Base-by-base conservation (phyloP, 2,797 vertebrate genomes). In the Denticeps clupeoides region DNA sequence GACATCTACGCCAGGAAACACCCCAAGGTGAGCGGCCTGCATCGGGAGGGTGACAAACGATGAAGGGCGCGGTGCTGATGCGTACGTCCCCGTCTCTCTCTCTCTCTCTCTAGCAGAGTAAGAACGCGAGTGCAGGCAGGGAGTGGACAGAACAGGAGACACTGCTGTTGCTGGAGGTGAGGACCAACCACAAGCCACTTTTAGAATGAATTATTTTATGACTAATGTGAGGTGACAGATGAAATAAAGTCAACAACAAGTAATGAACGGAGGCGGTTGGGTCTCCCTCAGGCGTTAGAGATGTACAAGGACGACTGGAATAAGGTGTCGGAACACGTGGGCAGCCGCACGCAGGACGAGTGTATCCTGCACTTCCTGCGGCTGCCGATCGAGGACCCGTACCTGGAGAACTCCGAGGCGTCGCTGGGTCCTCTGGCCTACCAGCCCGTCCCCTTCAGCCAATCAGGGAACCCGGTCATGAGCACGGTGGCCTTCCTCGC, bases 301-400 rank as follows among this genome's bases (percentile, higher is more conserved):
- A 93, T 98, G 80, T 98, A 98, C 74, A 90, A 93, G 64, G 93
- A 98, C 1, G 93, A 98, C 75, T 97, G 94, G 94, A 98, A 97
- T 73, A 98, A 97, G 69, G 94, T 97, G 2, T 97, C 94, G 0
- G 94, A 98, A 74, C 94, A 97, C 0, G 93, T 97, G 2, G 93
- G 93, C 21, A 97, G 92, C 62, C 88, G 92, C 18, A 97, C 94
- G 0, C 94, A 97, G 51, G 93, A 98, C 0, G 94, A 98, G 55
- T 97, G 94, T 63, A 98, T 97, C 50, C 90, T 98, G 3, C 91
- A 97, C 58, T 98, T 97, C 38, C 79, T 97, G 31, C 80, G 94
- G 0, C 82, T 98, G 41, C 94, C 94, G 0, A 98, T 98, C 11
- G 94, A 98, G 51, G 93, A 97, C 19, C 94, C 94, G 0, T 97